These are phyloP conservation scores for Paratilapia polleni DNA, from an alignment of 2,113 vertebrate genomes.

Conservation along the genomic window DNA sequence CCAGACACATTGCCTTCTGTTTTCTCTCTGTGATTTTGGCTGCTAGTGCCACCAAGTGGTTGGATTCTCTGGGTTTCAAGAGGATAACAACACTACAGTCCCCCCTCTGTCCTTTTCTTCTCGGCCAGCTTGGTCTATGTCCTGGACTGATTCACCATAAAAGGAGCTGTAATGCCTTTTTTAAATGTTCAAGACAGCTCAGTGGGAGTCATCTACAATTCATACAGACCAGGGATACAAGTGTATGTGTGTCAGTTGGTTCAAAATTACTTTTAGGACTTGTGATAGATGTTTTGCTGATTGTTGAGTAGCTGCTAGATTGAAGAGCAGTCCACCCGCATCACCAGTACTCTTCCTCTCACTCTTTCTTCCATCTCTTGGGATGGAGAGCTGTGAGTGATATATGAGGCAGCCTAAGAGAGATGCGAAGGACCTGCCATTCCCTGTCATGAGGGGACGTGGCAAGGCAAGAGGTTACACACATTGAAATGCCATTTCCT, in stretches of 20 bases:
- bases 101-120: slow-evolving; percentile 8
- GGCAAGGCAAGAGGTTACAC: slow-evolving; percentile 64
- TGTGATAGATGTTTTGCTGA: slow-evolving; percentile 64
- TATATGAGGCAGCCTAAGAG: slow-evolving; percentile 65
- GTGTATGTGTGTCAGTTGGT: slow-evolving; percentile 40
- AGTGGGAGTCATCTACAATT: slow-evolving; percentile 32
- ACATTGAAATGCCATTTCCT: slow-evolving; percentile 74
- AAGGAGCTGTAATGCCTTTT: slow-evolving; percentile 11
- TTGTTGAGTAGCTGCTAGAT: slow-evolving; percentile 67
- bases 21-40: slow-evolving; percentile 74
- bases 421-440: slow-evolving; percentile 75
- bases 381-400: slow-evolving; percentile 62
- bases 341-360: slow-evolving; percentile 31
- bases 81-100: slow-evolving; percentile 27
- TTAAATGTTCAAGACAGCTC: slow-evolving; percentile 28
- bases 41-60: slow-evolving; percentile 83
- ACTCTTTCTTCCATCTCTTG: slow-evolving; percentile 38
- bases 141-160: slow-evolving; percentile 14
- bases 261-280: slow-evolving; percentile 57
- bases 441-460: slow-evolving; percentile 61
- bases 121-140: background rate
- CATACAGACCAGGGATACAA: slow-evolving; percentile 8
- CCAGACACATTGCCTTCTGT: slow-evolving; percentile 15
- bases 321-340: slow-evolving; percentile 53
- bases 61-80: slow-evolving; percentile 14